Evolutionary conservation across 2,888 invertebrate species (phyloP).

Genomic region (Oscheius sp.): DNA sequence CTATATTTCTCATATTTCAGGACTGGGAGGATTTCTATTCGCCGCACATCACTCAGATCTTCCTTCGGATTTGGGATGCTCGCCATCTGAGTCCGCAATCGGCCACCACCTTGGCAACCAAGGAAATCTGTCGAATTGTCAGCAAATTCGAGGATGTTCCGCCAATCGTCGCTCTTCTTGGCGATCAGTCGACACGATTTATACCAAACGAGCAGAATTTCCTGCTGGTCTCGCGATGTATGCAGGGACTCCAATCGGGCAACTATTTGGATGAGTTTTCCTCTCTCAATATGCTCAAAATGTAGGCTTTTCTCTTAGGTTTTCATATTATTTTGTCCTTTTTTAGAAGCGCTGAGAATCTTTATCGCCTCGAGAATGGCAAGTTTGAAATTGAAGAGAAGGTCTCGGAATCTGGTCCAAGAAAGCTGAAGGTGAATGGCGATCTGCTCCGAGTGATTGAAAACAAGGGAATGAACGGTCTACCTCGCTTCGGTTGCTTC

Average conservation of each 20-base stretch:
- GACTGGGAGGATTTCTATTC: constrained; percentile 14
- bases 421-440: not conserved
- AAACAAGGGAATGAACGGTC: not conserved
- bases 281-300: constrained; percentile 25
- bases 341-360: constrained; percentile 1
- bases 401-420: not conserved
- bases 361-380: constrained; percentile 30
- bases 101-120: not conserved
- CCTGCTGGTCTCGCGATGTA: not conserved
- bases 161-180: not conserved
- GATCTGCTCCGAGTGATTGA: not conserved
- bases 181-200: not conserved
- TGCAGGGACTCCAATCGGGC: not conserved
- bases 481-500: too few species aligned
- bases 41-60: not conserved
- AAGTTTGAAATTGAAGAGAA: constrained; percentile 21
- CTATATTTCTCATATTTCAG: not conserved
- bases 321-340: not conserved
- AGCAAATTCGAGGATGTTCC: not conserved
- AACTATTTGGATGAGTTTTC: constrained; percentile 33
- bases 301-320: too few species aligned
- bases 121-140: not conserved
- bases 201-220: not conserved
- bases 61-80: constrained; percentile 8
- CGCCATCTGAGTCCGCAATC: too few species aligned